Base-by-base conservation (phyloP, 2,113 vertebrate genomes). In the Epinephelus fuscoguttatus region DNA sequence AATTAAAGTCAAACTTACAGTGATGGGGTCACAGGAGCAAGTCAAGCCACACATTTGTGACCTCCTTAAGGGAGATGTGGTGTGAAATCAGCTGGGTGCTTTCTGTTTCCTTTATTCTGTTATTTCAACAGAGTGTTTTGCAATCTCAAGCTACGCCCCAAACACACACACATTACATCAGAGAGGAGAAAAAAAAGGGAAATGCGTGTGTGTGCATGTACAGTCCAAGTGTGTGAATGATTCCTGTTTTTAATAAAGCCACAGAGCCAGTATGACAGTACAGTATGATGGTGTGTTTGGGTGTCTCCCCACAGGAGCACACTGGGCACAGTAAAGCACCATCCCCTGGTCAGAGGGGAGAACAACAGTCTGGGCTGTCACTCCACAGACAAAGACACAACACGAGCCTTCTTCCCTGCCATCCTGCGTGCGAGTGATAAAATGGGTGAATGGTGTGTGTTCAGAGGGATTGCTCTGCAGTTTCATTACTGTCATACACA, bases 321-420 rank as follows among this genome's bases (percentile, higher is more conserved):
- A 78, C 68, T 80, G 85, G 72, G 84, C 78, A 78, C 1, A 59
- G 83, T 81, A 19, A 81, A 84, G 91, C 92, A 66, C 91, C 92
- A 81, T 79, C 92, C 72, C 0, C 77, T 90, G 92, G 91, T 73
- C 89, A 84, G 75, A 85, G 80, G 62, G 75, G 70, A 47, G 89
- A 92, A 90, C 87, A 72, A 68, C 93, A 92, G 93, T 94, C 93
- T 94, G 89, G 91, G 71, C 63, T 89, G 82, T 81, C 74, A 78
- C 75, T 81, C 57, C 27, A 75, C 75, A 90, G 84, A 93, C 88
- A 92, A 94, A 93, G 84, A 79, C 80, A 81, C 82, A 80, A 67
- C 74, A 89, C 57, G 12, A 78, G 56, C 78, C 70, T 60, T 52
- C 75, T 37, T 49, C 57, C 4, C 57, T 52, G 49, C n/a, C 70